phyloP scores from a whole-genome alignment of 1,140 invertebrate genomes.

The Phocides pigmalion region DNA sequence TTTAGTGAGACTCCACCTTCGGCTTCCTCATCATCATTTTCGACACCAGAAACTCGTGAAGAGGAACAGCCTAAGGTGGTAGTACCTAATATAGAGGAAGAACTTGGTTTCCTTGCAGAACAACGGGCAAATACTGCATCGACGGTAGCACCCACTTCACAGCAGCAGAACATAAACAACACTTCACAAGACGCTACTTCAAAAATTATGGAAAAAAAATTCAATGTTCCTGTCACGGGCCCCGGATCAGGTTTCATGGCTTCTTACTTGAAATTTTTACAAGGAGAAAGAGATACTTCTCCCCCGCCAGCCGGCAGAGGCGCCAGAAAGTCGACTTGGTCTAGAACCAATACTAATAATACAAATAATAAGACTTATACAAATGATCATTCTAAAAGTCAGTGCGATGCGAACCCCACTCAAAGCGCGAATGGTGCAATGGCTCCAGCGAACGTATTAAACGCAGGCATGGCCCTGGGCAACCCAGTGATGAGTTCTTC shows the following conservation, averaged over 20 bases:
- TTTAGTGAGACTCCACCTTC: conserved; percentile 85
- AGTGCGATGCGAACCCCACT: conserved; percentile 59
- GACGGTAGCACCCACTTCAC: conserved; percentile 82
- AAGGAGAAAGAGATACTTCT: conserved; percentile 91
- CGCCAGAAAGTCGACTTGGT: conserved; percentile 87
- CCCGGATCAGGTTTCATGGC: conserved; percentile 92
- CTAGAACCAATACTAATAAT: conserved; percentile 80
- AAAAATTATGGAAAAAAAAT: conserved; percentile 84
- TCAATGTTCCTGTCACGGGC: conserved; percentile 84
- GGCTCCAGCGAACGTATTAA: conserved; percentile 59
- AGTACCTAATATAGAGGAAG: conserved; percentile 93
- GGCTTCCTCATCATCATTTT: conserved; percentile 83
- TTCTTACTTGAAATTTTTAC: conserved; percentile 92
- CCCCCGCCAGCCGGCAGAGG: conserved; percentile 88
- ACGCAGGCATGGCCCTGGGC: conserved; percentile 63
- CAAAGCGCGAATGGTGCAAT: conserved; percentile 79
- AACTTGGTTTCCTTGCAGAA: conserved; percentile 90
- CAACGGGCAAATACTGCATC: conserved; percentile 84
- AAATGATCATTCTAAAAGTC: conserved; percentile 66
- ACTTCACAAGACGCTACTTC: conserved; percentile 78
- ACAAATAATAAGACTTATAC: conserved; percentile 69
- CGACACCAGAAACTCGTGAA: conserved; percentile 83
- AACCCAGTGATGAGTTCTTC: conserved; percentile 66
- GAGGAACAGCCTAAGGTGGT: conserved; percentile 91
- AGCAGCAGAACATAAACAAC: conserved; percentile 80